Evolutionary conservation across 2,797 vertebrate genomes (phyloP), one percentile per base, ranked within the genome.

Genomic region (Masticophis lateralis): DNA sequence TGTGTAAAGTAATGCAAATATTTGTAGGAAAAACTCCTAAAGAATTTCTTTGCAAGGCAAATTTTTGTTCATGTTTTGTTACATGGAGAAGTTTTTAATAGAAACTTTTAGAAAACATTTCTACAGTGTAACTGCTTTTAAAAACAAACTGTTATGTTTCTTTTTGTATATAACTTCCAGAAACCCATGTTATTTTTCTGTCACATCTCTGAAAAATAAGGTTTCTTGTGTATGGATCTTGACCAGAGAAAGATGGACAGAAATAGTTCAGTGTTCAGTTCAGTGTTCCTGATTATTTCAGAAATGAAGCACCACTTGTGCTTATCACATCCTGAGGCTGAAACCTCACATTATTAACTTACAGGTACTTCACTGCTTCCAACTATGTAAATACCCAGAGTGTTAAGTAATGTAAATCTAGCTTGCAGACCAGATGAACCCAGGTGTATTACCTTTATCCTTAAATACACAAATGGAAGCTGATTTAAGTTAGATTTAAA

Each of bases 241-340:
- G 79, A 83, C 37, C 79, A 47, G 37, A 83, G 10, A 47, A 83
- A 83, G 43, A 83, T 83, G 4, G 37, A 11, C 9, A 47, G 79
- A 83, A 83, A 47, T 47, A 25, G 22, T 11, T 66, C 25, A 61
- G 22, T 27, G 60, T 10, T 43, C 32, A 79, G 18, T 79, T 79
- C 37, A 83, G 25, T 83, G 37, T 11, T 83, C 74, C 37, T 47
- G 79, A 47, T 83, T 86, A 63, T 86, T 93, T 89, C 74, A 86
- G 51, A 86, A 91, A 83, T 86, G 60, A 91, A 93, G 87, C 12
- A 66, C 93, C 66, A 91, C 93, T 93, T 57, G 32, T 86, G 87
- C 69, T 93, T 93, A 91, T 93, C 93, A 66, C 87, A 93, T 91
- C 93, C 93, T 91, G 90, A 32, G 61, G 69, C 51, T 89, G 47